Evolutionary conservation across 2,113 vertebrate species (phyloP), one percentile per base, ranked within the genome.

Genomic region (Xenopus borealis): DNA sequence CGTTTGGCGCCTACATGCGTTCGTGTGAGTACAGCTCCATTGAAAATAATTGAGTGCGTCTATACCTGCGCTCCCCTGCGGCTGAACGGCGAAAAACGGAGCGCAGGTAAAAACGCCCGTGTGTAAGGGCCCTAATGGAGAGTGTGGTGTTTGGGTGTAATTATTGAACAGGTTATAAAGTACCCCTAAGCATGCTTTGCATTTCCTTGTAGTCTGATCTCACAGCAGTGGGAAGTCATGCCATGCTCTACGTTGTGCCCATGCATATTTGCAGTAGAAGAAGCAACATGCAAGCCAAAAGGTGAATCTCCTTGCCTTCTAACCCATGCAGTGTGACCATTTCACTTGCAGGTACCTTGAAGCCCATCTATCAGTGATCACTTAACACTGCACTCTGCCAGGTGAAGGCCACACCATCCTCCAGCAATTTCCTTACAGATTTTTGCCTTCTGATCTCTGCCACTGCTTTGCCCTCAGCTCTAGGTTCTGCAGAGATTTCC

Each of bases 361-460:
- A 86, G 88, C 82, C 88, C 82, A 85, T 88, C 82, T 92, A 91
- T 87, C 80, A 92, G 88, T 84, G 88, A 82, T 91, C 83, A 88
- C 89, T 91, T 95, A 95, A 92, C 91, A 92, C 86, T 94, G 93
- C 87, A 94, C 91, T 95, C 95, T 95, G 95, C 95, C 95, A 88
- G 93, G 82, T 89, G 94, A 91, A n/a, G 91, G 90, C 90, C 81
- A 93, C 84, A 90, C 95, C 96, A 84, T 97, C 96, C 92, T 99
- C 97, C 95, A 97, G 89, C 91, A 97, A 91, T 92, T 94, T 95
- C 91, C 97, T 98, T 88, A 98, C 90, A 94, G 96, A 98, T 91
- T 98, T 99, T 91, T 99, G 97, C 87, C 96, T 98, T 93, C 95
- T 97, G 95, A 99, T 94, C 89, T 98, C 93, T 88, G 92, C 92